Conservation (phyloP, 2,113 vertebrate species). For the Tapirus terrestris region DNA sequence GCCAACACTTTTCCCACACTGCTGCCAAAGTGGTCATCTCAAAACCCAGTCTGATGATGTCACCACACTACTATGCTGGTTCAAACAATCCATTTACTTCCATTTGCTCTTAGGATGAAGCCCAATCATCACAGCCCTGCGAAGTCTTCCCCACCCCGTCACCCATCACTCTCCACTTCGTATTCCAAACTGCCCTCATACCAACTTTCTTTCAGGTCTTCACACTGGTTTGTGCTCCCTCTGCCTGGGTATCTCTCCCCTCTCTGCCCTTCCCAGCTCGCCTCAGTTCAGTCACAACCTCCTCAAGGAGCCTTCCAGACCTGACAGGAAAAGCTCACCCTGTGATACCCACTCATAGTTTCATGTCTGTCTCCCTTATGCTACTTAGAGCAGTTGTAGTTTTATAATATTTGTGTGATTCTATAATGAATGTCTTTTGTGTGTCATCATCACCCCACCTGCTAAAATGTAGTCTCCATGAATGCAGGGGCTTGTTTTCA, state of each 20-base stretch:
- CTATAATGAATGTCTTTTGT: not conserved
- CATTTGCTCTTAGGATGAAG: not conserved
- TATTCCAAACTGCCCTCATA: not conserved
- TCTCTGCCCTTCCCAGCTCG: not conserved
- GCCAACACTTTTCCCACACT: not conserved
- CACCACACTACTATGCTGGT: not conserved
- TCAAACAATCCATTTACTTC: not conserved
- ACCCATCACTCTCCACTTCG: rapidly evolving
- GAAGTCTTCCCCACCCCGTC: not conserved
- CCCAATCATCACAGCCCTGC: not conserved
- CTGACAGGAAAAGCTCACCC: not conserved
- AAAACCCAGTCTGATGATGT: not conserved
- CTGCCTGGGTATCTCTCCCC: not conserved
- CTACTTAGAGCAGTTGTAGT: not conserved
- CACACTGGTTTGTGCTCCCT: not conserved
- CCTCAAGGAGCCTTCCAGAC: not conserved
- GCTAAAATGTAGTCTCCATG: not conserved
- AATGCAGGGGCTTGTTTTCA: not conserved
- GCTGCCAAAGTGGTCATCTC: not conserved
- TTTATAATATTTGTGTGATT: not conserved
- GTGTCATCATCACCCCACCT: not conserved
- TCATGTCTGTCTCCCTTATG: not conserved
- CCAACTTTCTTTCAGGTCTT: not conserved
- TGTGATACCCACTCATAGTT: not conserved
- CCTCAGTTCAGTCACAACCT: not conserved